Evolutionary conservation across 1,140 invertebrate species (phyloP).

Genomic region (Metaphire vulgaris): DNA sequence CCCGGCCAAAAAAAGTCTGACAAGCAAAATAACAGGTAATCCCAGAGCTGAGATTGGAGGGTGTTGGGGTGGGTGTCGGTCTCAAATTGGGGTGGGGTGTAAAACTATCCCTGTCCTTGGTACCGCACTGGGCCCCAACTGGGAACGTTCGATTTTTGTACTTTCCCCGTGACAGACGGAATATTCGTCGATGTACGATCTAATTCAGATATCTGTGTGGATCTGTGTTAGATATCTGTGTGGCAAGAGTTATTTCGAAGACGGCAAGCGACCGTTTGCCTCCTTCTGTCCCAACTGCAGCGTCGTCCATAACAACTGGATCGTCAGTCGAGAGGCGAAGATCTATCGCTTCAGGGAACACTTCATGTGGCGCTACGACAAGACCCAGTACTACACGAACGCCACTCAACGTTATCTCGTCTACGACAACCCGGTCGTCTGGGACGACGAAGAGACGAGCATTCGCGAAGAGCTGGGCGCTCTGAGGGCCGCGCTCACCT

Average conservation of each 20-base stretch:
- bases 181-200: too few species aligned
- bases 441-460: not conserved
- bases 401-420: slow-evolving; percentile 1
- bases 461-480: slow-evolving; percentile 2
- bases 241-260: slow-evolving; percentile 17
- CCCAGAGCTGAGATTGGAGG: too few species aligned
- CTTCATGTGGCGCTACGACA: slow-evolving; percentile 24
- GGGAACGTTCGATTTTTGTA: too few species aligned
- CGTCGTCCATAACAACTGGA: slow-evolving; percentile 30
- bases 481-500: slow-evolving; percentile 17
- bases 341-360: slow-evolving; percentile 21
- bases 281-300: not conserved
- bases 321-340: too few species aligned
- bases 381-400: slow-evolving; percentile 24
- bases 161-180: too few species aligned
- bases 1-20: too few species aligned
- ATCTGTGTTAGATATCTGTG: slow-evolving; percentile 13
- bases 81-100: too few species aligned
- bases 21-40: too few species aligned
- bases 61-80: too few species aligned
- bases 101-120: too few species aligned
- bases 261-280: slow-evolving; percentile 17
- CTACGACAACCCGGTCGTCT: slow-evolving; percentile 14
- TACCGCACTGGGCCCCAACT: too few species aligned
- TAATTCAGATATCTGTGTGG: too few species aligned